Base-by-base conservation (phyloP, 2,888 invertebrate species). In the Pterostichus niger region DNA sequence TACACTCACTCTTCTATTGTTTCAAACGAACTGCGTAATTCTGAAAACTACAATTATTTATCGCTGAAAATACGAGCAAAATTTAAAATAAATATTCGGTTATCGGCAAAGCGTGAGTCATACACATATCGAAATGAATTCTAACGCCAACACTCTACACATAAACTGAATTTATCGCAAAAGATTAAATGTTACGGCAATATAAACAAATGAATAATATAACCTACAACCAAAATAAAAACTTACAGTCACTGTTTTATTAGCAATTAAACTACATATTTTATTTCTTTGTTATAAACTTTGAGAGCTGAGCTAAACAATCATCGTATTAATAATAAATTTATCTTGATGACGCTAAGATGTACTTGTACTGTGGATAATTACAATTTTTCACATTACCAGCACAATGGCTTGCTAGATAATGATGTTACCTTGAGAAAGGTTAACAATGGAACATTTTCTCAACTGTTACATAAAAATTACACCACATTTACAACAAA, bases 361-460 rank as follows among this genome's bases (percentile, higher is more conserved):
- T 15, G 10, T 40, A 13, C 40, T 17, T 40, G 9, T 44, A 40
- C 6, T 40, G 44, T 44, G 17, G 40, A 44, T 71, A 71, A 71
- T 71, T 71, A 71, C 44, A 44, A 71, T 71, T 71, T 71, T 71
- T 71, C 68, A 71, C 68, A 71, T 71, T 44, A 31, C 68, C 40
- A 44, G 68, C 44, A 71, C 68, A 71, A 71, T 71, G 68, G 13
- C 17, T 40, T 40, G 13, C 56, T 3, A 71, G 68, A 71, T 71
- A 71, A 71, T 59, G 59, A 77, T 59, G 52, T 59, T 77, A 77
- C 77, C 77, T 77, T 77, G 77, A 77, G 40, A 77, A 77, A 77
- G 77, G 59, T 59, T 77, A 59, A 59, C 59, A 77, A 77, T 77
- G 44, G 68, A 71, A 71, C 68, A 17, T 44, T 71, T 71, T 71